Evolutionary conservation across 2,113 vertebrate genomes (phyloP).

Genomic region (Scartelaos histophorus): DNA sequence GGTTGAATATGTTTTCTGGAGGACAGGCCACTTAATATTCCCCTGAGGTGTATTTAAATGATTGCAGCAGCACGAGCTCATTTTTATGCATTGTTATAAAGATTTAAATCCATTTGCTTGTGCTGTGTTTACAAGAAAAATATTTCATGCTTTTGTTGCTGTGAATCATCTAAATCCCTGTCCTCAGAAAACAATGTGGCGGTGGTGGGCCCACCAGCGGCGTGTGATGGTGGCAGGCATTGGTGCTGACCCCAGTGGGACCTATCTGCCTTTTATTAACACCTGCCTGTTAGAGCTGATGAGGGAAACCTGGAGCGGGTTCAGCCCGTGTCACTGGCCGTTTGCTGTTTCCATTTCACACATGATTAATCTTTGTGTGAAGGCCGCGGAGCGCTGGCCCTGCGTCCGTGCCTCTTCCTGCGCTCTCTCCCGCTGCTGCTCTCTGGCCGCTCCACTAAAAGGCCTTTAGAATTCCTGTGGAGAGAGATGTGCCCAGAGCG

Average conservation of each 20-base stretch:
- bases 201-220: conserved; percentile 61
- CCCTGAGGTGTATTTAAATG: conserved; percentile 15
- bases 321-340: conserved; percentile 99
- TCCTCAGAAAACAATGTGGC: conserved; percentile 74
- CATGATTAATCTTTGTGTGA: conserved; percentile 99
- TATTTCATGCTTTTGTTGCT: conserved; percentile 62
- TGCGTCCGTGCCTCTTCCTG: conserved; percentile 92
- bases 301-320: conserved; percentile 96
- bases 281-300: conserved; percentile 99
- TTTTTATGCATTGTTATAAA: conserved; percentile 57
- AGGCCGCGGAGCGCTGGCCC: conserved; percentile 95
- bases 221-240: conserved; percentile 69
- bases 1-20: neutral
- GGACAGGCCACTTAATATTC: conserved; percentile 15
- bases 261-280: conserved; percentile 98
- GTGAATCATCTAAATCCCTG: conserved; percentile 63
- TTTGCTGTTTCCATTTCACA: conserved; percentile 99
- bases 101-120: conserved; percentile 48
- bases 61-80: conserved; percentile 21
- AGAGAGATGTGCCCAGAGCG: conserved; percentile 98
- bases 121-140: conserved; percentile 63
- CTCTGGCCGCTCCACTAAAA: conserved; percentile 95
- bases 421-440: conserved; percentile 94
- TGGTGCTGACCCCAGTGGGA: conserved; percentile 88
- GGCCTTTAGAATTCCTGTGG: conserved; percentile 99